Base-by-base conservation (phyloP, 2,888 invertebrate genomes). In the Furcula furcula region DNA sequence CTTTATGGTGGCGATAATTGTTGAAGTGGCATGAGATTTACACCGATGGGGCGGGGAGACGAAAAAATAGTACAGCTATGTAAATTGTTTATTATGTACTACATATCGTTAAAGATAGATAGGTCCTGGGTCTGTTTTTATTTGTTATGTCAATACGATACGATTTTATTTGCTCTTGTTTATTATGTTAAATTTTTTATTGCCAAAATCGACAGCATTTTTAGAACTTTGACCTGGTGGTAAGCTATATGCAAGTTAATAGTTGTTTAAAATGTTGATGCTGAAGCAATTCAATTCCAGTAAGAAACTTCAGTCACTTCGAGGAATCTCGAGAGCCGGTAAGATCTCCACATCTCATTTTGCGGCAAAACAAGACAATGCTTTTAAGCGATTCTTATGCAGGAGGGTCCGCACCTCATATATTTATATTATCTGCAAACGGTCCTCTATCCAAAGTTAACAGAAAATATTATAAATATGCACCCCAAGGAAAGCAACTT, bases 301-400 rank as follows among this genome's bases (percentile, higher is more conserved):
- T 42, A 53, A 42, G 55, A 65, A 67, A 66, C 57, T 71, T 68
- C 32, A 42, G 50, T 53, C 67, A 66, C 57, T 69, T 65, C 49
- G 54, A 62, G 55, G 52, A 62, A 62, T 64, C 63, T 65, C 63
- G 53, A 54, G 56, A 63, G 55, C 46, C 54, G 57, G 48, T 58
- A 54, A 46, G 57, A 63, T 49, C 59, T 62, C 59, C 54, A 72
- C 70, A 72, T 72, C 68, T 69, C 61, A 65, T 71, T 72, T 65
- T 49, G 53, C 50, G 58, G 53, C 65, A 65, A 74, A 75, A 86
- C 87, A 85, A 84, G 86, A 84, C 81, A 84, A 86, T 77, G 87
- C 86, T 87, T 84, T 86, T 81, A 85, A 82, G 73, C 73, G 72
- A 71, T 78, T 78, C 68, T 76, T 73, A 73, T 72, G 72, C 68